Conservation (phyloP, 2,113 vertebrate genomes). For the Empidonax alnorum region DNA sequence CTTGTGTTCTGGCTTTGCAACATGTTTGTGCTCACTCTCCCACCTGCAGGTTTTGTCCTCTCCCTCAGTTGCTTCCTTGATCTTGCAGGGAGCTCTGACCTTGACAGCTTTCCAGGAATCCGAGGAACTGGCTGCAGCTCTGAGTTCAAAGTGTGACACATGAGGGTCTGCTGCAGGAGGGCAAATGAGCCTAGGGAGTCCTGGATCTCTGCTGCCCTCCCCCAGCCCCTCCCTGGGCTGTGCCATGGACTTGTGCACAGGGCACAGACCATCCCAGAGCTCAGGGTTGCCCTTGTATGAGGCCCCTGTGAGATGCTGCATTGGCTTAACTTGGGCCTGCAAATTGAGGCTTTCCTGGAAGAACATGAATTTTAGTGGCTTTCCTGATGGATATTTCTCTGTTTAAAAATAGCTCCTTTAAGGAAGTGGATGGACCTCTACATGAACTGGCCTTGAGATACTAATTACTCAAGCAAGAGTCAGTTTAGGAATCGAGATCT, state of each 20-base stretch:
- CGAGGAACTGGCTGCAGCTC: background rate
- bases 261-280: background rate
- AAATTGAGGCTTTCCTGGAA: background rate
- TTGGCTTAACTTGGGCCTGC: background rate
- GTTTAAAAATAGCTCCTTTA: background rate
- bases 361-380: background rate
- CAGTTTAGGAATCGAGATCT: background rate
- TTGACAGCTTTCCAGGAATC: background rate
- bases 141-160: background rate
- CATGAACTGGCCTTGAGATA: background rate
- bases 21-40: background rate
- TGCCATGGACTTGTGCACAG: background rate
- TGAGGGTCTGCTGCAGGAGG: accelerated
- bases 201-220: background rate
- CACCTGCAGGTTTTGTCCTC: background rate
- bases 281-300: accelerated
- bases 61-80: background rate
- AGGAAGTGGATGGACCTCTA: background rate
- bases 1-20: background rate
- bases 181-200: background rate
- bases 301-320: background rate
- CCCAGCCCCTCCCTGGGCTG: background rate
- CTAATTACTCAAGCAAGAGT: background rate
- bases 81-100: background rate
- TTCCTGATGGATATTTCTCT: background rate